Conservation (phyloP, 2,113 vertebrate species). For the Scalopus aquaticus region DNA sequence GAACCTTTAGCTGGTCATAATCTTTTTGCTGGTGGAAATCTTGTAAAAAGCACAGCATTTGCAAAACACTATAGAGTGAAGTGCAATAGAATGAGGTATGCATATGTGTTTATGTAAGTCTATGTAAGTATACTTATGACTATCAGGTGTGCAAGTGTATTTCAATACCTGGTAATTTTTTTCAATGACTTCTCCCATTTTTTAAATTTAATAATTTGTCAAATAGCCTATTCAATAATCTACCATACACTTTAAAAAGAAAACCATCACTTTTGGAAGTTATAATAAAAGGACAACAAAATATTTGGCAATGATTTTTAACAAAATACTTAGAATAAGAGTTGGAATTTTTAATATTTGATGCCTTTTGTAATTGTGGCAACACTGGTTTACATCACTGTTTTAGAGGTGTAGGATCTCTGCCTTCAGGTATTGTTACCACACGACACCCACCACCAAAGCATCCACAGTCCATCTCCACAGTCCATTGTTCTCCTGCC, state of each 20-base stretch:
- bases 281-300: neutral
- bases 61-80: too few species aligned
- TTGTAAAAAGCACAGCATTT: neutral
- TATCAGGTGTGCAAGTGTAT: neutral
- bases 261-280: constrained; percentile 30
- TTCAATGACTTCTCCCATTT: neutral
- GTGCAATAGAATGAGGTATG: neutral
- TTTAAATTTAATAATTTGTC: constrained; percentile 22
- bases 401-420: too few species aligned
- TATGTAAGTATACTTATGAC: too few species aligned
- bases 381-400: neutral
- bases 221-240: neutral
- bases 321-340: constrained; percentile 21
- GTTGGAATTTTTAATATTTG: neutral
- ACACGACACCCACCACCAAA: too few species aligned
- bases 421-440: too few species aligned
- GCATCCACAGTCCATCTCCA: too few species aligned
- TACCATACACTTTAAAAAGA: neutral
- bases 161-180: neutral
- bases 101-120: neutral
- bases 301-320: constrained; percentile 32
- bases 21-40: neutral
- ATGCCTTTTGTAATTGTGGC: neutral
- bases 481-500: too few species aligned
- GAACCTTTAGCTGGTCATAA: neutral